Base-by-base conservation (phyloP, 2,113 vertebrate genomes). In the Petaurus breviceps region DNA sequence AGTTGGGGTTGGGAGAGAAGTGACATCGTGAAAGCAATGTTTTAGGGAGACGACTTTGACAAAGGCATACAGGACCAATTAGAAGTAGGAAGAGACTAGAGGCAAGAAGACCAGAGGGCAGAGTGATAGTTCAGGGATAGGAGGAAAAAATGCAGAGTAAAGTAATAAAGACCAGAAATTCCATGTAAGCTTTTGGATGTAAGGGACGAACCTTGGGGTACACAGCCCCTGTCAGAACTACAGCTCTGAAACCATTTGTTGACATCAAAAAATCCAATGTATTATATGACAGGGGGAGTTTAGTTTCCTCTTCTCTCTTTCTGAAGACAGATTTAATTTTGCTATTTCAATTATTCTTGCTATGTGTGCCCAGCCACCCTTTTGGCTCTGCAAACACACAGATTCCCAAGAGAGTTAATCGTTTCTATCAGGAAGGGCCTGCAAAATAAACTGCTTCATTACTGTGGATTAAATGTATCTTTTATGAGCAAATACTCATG, bases 231-330 rank as follows among this genome's bases (percentile, higher is more conserved):
- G 52, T 95, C 89, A 68, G 46, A 68, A 51, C 92, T 24, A 47
- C 2, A 2, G 10, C 31, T 25, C 23, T 90, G 84, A 53, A 89
- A 53, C 28, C 28, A 50, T 90, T 93, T 28, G 51, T 46, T 52
- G 31, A n/a, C 49, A 91, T 43, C 92, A 57, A 95, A 84, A 96
- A 95, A 19, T 5, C 52, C 50, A 43, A 91, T 50, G 77, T 90
- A 5, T 31, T 12, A 84, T 47, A 84, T 37, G 51, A 90, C 2
- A 50, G 31, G 3, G 6, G 43, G 25, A 54, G 28, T 26, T 92
- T 53, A 16, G 37, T 77, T 91, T 43, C 57, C 94, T 89, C 23
- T 26, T 61, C 24, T 47, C 95, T 91, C 91, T 94, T 47, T 90
- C 43, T 51, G 47, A 37, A n/a, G 94, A 53, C 31, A 68, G 92